phyloP scores from a whole-genome alignment of 2,888 invertebrate genomes.

The Drosophila multiciliata region DNA sequence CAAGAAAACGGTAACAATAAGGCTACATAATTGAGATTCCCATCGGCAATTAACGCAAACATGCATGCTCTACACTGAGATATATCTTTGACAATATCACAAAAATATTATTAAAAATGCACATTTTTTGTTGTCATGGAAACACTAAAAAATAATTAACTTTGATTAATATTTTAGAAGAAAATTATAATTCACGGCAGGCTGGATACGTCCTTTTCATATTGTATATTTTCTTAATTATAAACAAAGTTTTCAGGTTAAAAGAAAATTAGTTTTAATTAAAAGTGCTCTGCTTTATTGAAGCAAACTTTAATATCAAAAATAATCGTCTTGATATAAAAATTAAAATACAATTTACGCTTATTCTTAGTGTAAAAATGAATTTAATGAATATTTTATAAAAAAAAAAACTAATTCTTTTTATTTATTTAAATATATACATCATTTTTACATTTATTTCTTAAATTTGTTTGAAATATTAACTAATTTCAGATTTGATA shows the following conservation, averaged over 20 bases:
- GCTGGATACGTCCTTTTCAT: not conserved
- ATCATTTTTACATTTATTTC: too few species aligned
- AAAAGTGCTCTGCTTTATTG: not conserved
- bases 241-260: not conserved
- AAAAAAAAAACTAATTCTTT: too few species aligned
- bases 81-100: not conserved
- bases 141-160: fast-evolving
- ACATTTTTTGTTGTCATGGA: not conserved
- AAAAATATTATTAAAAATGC: not conserved
- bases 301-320: not conserved
- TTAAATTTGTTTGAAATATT: too few species aligned
- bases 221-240: not conserved
- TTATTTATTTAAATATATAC: too few species aligned
- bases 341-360: not conserved
- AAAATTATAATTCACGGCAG: not conserved
- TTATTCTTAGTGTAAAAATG: not conserved
- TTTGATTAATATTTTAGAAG: too few species aligned
- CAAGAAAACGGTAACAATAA: constrained; percentile 5
- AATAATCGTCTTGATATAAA: too few species aligned
- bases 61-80: not conserved
- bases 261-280: not conserved
- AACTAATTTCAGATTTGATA: not conserved
- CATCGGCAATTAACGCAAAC: constrained; percentile 25
- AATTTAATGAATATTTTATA: too few species aligned
- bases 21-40: not conserved